These are phyloP conservation scores for Cynocephalus volans DNA, from an alignment of 2,113 vertebrate species.

Conservation along the genomic window DNA sequence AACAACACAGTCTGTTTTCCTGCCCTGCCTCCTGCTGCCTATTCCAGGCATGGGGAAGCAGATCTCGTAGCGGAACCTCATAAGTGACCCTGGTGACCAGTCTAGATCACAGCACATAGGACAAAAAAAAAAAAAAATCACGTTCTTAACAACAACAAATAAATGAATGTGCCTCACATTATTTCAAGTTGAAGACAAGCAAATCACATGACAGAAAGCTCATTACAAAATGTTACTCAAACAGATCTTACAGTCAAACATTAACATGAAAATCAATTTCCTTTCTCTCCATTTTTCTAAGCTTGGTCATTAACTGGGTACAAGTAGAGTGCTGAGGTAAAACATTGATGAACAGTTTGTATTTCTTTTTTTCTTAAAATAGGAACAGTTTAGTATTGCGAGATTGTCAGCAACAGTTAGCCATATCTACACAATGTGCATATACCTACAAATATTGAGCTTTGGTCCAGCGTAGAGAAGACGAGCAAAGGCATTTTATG, in stretches of 20 bases:
- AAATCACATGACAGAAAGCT: constrained; percentile 92
- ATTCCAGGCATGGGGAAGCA: constrained; percentile 88
- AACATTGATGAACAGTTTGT: constrained; percentile 93
- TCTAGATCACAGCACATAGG: constrained; percentile 90
- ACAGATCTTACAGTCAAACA: constrained; percentile 92
- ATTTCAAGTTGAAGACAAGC: constrained; percentile 90
- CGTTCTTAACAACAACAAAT: constrained; percentile 90
- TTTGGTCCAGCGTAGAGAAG: constrained; percentile 99
- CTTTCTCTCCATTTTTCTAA: constrained; percentile 87
- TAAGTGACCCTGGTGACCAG: constrained; percentile 93
- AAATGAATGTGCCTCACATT: constrained; percentile 91
- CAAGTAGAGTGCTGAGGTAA: constrained; percentile 97
- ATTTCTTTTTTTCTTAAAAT: constrained; percentile 89
- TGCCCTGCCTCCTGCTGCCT: constrained; percentile 87
- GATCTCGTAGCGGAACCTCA: constrained; percentile 87
- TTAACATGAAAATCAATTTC: constrained; percentile 90
- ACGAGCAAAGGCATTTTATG: constrained; percentile 95
- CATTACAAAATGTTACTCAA: constrained; percentile 92
- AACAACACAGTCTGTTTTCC: constrained; percentile 85
- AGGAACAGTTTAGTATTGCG: constrained; percentile 94
- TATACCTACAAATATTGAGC: constrained; percentile 97
- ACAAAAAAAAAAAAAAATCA: constrained; percentile 87
- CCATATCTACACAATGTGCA: constrained; percentile 99
- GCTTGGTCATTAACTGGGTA: constrained; percentile 91
- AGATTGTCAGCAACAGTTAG: constrained; percentile 99